Base-by-base conservation (phyloP, 2,888 invertebrate species). In the Ditula angustiorana region DNA sequence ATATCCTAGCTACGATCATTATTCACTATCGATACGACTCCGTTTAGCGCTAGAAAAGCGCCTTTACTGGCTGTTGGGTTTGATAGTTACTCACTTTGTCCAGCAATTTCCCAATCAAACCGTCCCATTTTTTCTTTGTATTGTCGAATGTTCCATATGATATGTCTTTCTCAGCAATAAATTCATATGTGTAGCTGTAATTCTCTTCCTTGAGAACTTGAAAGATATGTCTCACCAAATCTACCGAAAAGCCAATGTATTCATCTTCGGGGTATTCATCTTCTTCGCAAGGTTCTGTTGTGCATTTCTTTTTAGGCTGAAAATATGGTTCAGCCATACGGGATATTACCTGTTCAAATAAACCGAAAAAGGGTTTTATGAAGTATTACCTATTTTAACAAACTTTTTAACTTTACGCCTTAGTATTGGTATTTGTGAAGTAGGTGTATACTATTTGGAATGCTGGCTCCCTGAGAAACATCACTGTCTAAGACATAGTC, bases 191-290 rank as follows among this genome's bases (percentile, higher is more conserved):
- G 55, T 88, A 92, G 56, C 88, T 88, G 26, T 74, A 82, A 4
- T 86, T 83, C 62, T 88, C 85, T 64, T 79, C 77, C 64, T 89
- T 94, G 26, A 95, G 85, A 61, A 94, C 88, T 56, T 88, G 85
- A 53, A 96, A 94, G 78, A 97, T 95, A 74, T 95, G 94, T 70
- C 94, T 90, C 33, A 97, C 94, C 26, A 97, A 86, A 79, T 97
- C 97, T 13, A 97, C 94, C 56, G 95, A 95, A 81, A 96, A 97
- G 1, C 96, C 96, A 85, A 96, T 96, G 77, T 94, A 96, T 71
- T 94, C 94, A 57, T 94, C 94, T 13, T 95, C 95, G 0, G 88
- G 87, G 5, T 95, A 88, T 47, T 93, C 93, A 68, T 94, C 93
- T 66, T 90, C 90, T 61, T 88, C 86, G 0, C 68, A 66, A 4